Conservation (phyloP, 2,888 invertebrate genomes). For the Platypus cylindrus region DNA sequence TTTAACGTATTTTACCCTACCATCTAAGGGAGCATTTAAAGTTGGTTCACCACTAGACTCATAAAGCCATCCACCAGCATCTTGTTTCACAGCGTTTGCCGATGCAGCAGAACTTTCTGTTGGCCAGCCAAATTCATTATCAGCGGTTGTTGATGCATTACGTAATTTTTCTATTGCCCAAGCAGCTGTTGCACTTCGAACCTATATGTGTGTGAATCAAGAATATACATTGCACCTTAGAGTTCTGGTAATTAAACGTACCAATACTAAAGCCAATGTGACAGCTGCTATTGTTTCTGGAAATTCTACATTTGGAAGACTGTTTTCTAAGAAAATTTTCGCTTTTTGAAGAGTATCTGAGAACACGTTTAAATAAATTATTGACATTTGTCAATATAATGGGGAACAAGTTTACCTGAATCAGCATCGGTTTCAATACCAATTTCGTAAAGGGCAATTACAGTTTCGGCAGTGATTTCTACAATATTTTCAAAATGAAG, state of each 20-base stretch:
- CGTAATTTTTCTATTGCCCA: slow-evolving; percentile 45
- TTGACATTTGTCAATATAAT: not conserved
- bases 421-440: slow-evolving; percentile 33
- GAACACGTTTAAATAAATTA: slow-evolving; percentile 4
- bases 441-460: slow-evolving; percentile 47
- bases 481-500: slow-evolving; percentile 43
- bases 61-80: slow-evolving; percentile 51
- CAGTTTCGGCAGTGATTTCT: slow-evolving; percentile 50
- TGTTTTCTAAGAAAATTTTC: slow-evolving; percentile 45
- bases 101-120: no score
- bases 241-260: slow-evolving; percentile 4
- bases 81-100: slow-evolving; percentile 43
- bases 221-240: not conserved
- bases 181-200: slow-evolving; percentile 35
- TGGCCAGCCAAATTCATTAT: slow-evolving; percentile 57
- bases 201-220: slow-evolving; percentile 7
- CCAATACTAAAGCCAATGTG: slow-evolving; percentile 44
- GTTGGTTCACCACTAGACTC: slow-evolving; percentile 43
- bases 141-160: slow-evolving; percentile 51
- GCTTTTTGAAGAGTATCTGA: slow-evolving; percentile 38
- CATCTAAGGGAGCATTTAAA: slow-evolving; percentile 40
- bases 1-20: no score
- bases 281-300: slow-evolving; percentile 48
- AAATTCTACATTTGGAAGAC: slow-evolving; percentile 41
- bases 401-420: slow-evolving; percentile 14